Percentiles rank a stretch among this genome's conserved stretches.
Conservation (phyloP, 2,113 vertebrate genomes). For the Mellivora capensis region DNA sequence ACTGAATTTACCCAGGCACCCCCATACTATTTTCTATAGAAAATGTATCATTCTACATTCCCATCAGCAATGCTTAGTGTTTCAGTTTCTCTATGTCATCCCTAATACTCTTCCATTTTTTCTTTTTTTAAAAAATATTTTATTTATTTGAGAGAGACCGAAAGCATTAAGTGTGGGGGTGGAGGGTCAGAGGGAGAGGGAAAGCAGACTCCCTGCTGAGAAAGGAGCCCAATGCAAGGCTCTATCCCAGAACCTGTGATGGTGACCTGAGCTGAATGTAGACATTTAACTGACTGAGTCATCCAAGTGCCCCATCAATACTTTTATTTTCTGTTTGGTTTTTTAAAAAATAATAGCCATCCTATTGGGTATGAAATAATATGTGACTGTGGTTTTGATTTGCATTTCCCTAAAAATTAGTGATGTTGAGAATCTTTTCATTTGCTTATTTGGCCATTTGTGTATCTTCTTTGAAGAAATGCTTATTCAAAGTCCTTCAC, state of each 20-base stretch:
- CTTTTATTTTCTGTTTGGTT: not conserved
- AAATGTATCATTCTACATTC: not conserved
- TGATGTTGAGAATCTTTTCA: slow-evolving; percentile 14
- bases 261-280: not conserved
- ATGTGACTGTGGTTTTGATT: not conserved
- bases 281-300: not conserved
- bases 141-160: not conserved
- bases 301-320: not conserved
- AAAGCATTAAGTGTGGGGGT: not conserved
- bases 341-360: not conserved
- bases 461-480: slow-evolving; percentile 16
- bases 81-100: not conserved
- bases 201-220: not conserved
- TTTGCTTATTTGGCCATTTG: slow-evolving; percentile 8
- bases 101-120: not conserved
- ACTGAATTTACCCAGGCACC: too few species aligned
- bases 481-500: not conserved
- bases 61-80: not conserved
- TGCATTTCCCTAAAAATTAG: slow-evolving; percentile 1
- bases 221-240: too few species aligned
- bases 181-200: not conserved
- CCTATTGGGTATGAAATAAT: not conserved
- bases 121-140: not conserved
- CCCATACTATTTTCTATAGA: not conserved
- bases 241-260: not conserved